These are phyloP conservation scores for Darevskia nairensis DNA, from an alignment of 2,797 vertebrate genomes.

Conservation along the genomic window DNA sequence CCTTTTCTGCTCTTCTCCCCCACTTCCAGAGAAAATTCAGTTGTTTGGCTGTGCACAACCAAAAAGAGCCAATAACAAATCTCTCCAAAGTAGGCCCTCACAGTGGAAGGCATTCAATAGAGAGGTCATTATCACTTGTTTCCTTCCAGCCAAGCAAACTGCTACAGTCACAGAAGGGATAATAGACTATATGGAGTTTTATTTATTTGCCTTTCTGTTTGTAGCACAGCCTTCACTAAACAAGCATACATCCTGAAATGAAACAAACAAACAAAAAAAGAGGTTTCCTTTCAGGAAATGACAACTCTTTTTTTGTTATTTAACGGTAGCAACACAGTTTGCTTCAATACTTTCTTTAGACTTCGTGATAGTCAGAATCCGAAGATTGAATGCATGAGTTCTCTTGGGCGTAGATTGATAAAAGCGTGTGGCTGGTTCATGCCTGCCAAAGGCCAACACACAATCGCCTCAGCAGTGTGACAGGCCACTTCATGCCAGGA, in stretches of 20 bases:
- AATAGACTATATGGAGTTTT: background rate
- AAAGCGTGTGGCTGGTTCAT: background rate
- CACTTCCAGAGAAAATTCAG: slow-evolving; percentile 41
- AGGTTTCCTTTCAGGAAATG: background rate
- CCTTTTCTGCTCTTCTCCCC: background rate
- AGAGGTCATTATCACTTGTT: slow-evolving; percentile 38
- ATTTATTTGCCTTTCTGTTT: background rate
- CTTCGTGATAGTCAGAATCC: no score
- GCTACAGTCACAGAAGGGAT: background rate
- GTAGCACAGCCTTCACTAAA: background rate
- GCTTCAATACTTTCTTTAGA: background rate
- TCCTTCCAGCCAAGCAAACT: slow-evolving; percentile 23
- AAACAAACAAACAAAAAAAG: background rate
- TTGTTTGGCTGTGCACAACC: slow-evolving; percentile 29
- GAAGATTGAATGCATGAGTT: background rate
- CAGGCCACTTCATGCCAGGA: background rate
- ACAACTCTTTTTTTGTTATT: background rate
- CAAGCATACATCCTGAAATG: background rate
- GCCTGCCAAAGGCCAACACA: background rate
- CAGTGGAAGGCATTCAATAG: slow-evolving; percentile 22
- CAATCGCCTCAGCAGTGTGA: background rate
- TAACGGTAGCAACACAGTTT: background rate
- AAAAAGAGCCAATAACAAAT: slow-evolving; percentile 38
- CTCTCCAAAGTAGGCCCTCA: slow-evolving; percentile 15
- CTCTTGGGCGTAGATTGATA: background rate